Percentiles rank a stretch among this genome's conserved stretches.
Conservation (phyloP, 2,888 invertebrate genomes). For the Drosophila kokeensis region DNA sequence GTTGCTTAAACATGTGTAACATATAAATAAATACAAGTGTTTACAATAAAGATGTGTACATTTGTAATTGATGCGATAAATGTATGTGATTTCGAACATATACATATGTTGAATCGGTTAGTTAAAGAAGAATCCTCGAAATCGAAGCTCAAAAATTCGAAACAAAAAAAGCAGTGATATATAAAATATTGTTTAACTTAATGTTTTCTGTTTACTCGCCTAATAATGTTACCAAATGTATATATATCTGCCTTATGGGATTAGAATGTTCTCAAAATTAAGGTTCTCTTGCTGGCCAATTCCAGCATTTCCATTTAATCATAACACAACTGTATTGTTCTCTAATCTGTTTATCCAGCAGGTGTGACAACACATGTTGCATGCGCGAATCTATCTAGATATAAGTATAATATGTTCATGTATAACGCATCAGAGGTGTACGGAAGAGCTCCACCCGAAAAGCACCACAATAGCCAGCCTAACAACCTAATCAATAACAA, state of each 20-base stretch:
- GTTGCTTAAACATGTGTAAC: not conserved
- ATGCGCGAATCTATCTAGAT: conserved; percentile 17
- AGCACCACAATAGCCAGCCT: conserved; percentile 49
- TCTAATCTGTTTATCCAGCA: conserved; percentile 32
- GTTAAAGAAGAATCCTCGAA: not conserved
- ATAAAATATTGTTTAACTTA: not conserved
- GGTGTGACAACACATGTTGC: conserved; percentile 39
- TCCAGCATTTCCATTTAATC: not conserved
- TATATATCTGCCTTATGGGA: not conserved
- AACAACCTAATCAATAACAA: conserved; percentile 46
- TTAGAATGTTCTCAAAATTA: not conserved
- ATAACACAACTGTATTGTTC: conserved; percentile 11
- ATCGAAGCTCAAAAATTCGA: not conserved
- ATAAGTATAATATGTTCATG: conserved; percentile 48
- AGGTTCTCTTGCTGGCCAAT: not conserved
- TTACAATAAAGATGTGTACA: conserved; percentile 1
- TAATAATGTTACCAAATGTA: not conserved
- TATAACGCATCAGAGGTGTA: conserved; percentile 48
- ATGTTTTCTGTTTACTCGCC: not conserved
- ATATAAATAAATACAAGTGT: conserved; percentile 1
- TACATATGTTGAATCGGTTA: not conserved
- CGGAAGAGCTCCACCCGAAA: conserved; percentile 42
- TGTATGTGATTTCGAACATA: not conserved
- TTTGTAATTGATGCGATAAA: not conserved
- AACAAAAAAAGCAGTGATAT: not conserved